A percentile compares a stretch with the other conserved stretches of the same genome.
Conservation (phyloP, 2,113 vertebrate species). For the Beaufortia kweichowensis region DNA sequence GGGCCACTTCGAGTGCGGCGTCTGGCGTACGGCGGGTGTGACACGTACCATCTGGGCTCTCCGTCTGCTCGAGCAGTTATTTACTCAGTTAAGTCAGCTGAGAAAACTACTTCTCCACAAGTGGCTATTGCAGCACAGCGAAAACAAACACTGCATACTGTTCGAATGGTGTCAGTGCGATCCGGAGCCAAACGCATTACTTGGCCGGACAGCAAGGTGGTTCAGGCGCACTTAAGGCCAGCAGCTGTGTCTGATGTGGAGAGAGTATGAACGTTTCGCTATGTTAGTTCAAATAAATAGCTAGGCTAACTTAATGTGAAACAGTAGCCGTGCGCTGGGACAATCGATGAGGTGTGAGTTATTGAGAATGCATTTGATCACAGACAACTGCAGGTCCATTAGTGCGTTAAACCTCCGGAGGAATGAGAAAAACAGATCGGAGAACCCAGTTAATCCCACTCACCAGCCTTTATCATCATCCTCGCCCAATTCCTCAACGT, state of each 20-base stretch:
- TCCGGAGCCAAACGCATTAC: constrained; percentile 31
- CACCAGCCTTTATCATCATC: constrained; percentile 95
- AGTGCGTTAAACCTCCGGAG: constrained; percentile 15
- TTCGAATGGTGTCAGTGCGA: constrained; percentile 49
- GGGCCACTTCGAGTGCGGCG: background rate
- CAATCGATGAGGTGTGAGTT: constrained; percentile 29
- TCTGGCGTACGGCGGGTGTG: constrained; percentile 22
- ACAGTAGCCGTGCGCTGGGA: constrained; percentile 29
- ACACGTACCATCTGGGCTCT: constrained; percentile 43
- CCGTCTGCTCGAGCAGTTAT: constrained; percentile 41
- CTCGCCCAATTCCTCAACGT: constrained; percentile 78
- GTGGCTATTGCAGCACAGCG: constrained; percentile 34
- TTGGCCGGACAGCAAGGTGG: constrained; percentile 24
- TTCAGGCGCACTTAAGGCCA: constrained; percentile 5
- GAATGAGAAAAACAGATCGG: background rate
- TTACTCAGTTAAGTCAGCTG: constrained; percentile 50
- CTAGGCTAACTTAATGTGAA: constrained; percentile 38
- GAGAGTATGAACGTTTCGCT: constrained; percentile 26
- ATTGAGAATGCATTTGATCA: constrained; percentile 34
- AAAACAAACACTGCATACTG: constrained; percentile 55
- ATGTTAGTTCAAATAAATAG: constrained; percentile 43
- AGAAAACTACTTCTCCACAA: constrained; percentile 45
- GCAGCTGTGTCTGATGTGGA: constrained; percentile 28
- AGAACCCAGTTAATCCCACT: constrained; percentile 57
- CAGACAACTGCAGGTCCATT: constrained; percentile 35